phyloP scores from a whole-genome alignment of 1,140 invertebrate genomes.

The Pogonomyrmex barbatus region DNA sequence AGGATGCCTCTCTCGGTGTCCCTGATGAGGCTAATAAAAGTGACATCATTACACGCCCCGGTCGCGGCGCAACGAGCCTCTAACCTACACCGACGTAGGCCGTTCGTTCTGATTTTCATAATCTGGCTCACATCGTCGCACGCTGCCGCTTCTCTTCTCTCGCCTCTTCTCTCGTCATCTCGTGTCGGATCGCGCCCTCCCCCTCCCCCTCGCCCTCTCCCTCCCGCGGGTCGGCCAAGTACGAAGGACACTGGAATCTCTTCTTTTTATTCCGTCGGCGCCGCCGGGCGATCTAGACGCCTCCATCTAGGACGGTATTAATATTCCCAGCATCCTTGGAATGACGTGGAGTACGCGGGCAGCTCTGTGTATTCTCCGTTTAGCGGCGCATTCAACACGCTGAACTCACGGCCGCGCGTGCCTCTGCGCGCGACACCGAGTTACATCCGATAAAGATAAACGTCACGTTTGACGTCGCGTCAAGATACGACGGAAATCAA shows the following conservation, averaged over 20 bases:
- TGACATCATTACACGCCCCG: constrained; percentile 81
- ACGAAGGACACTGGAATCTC: constrained; percentile 11
- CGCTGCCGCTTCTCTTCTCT: neutral
- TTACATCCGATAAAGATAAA: constrained; percentile 50
- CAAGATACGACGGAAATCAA: constrained; percentile 16
- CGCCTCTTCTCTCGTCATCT: neutral
- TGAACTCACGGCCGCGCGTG: neutral
- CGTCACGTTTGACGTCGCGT: constrained; percentile 11
- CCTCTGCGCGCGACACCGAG: too few relatives aligned
- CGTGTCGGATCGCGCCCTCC: constrained; percentile 7
- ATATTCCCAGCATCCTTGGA: constrained; percentile 63
- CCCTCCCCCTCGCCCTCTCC: neutral
- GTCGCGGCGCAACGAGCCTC: constrained; percentile 75
- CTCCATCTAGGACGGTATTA: constrained; percentile 40
- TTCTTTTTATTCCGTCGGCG: neutral
- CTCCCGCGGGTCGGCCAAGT: neutral
- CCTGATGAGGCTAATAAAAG: constrained; percentile 84
- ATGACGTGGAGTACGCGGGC: constrained; percentile 17
- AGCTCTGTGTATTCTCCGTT: constrained; percentile 28
- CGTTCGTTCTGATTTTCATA: constrained; percentile 76
- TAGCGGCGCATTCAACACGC: constrained; percentile 27
- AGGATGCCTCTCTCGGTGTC: constrained; percentile 77
- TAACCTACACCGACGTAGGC: constrained; percentile 64
- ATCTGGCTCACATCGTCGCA: constrained; percentile 69
- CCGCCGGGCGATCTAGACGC: constrained; percentile 12